Base-by-base conservation (phyloP, 1,140 invertebrate species). In the Calycopis cecrops region DNA sequence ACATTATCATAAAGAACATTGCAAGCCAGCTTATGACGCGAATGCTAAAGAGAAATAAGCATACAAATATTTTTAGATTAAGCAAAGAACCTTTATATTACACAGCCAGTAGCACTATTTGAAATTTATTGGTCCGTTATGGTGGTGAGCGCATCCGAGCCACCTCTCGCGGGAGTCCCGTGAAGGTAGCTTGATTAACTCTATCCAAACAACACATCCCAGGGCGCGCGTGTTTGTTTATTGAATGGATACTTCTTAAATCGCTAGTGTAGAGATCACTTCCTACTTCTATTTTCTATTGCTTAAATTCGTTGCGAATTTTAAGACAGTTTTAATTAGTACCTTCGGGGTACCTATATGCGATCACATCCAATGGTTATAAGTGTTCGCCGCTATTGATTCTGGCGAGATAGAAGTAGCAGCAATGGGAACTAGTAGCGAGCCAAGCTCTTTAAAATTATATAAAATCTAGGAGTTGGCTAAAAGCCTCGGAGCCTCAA, bases 121-220 rank as follows among this genome's bases (percentile, higher is more conserved):
- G 70, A 65, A 74, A 83, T 83, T 80, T 83, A 80, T 80, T 70
- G 62, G 67, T 53, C 59, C 71, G 65, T 73, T 76, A 76, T 68
- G 65, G 65, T 71, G 72, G 69, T 71, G 69, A 72, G 69, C 76
- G 73, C 73, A 79, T 69, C 65, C 65, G 60, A 49, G 54, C 61
- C 66, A 65, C 60, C 64, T 68, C 42, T 12, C 35, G 28, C 10
- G 42, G 11, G 14, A 16, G 42, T 71, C 71, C 35, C 40, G 59
- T 55, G 54, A 59, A 59, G 37, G 59, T 50, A 34, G 44, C 12
- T 34, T 17, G 33, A 57, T 50, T 52, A 33, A 28, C 14, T 49
- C 37, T 12, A 17, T 34, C 48, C 17, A 42, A 35, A 38, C 33
- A 33, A 11, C 17, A 28, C 9, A 42, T 35, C 33, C n/a, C 48